These are phyloP conservation scores for Galaxea fascicularis DNA, from an alignment of 92 coral and sea anemone genomes.

Conservation along the genomic window DNA sequence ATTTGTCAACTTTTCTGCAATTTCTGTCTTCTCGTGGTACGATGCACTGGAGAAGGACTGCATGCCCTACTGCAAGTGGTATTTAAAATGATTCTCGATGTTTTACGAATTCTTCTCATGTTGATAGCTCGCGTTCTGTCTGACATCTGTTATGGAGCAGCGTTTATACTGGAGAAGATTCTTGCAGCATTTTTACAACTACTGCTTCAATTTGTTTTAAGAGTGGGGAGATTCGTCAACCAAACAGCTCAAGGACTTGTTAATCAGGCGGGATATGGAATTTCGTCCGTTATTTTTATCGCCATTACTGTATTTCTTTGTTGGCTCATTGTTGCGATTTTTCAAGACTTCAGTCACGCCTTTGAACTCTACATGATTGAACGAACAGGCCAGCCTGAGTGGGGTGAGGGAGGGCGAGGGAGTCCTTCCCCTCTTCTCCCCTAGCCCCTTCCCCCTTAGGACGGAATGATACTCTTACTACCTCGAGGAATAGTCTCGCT, in stretches of 20 bases:
- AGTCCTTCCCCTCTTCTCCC: too few relatives aligned
- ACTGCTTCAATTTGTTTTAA: slow-evolving; percentile 7
- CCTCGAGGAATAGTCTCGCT: too few relatives aligned
- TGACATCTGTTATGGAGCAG: slow-evolving; percentile 32
- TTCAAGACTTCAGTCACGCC: slow-evolving; percentile 12
- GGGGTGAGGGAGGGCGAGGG: too few relatives aligned
- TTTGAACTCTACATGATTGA: background rate
- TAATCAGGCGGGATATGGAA: slow-evolving; percentile 23
- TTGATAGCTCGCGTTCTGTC: slow-evolving; percentile 35
- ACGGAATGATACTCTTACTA: too few relatives aligned
- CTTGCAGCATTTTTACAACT: slow-evolving; percentile 12
- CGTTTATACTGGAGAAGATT: slow-evolving; percentile 9
- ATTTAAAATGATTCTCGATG: slow-evolving; percentile 20
- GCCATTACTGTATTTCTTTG: background rate
- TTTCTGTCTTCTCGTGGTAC: slow-evolving; percentile 10
- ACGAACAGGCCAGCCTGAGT: too few relatives aligned
- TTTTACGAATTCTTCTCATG: slow-evolving; percentile 11
- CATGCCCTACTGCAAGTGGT: slow-evolving; percentile 10
- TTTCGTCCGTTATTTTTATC: slow-evolving; percentile 13
- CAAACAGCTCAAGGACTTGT: slow-evolving; percentile 19
- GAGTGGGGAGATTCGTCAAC: slow-evolving; percentile 12
- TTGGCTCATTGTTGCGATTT: background rate
- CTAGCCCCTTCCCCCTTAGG: too few relatives aligned
- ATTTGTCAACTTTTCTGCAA: background rate
- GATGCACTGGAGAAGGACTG: slow-evolving; percentile 20